These are phyloP conservation scores for Cheirogaleus medius DNA, from an alignment of 2,113 vertebrate genomes.

Conservation along the genomic window DNA sequence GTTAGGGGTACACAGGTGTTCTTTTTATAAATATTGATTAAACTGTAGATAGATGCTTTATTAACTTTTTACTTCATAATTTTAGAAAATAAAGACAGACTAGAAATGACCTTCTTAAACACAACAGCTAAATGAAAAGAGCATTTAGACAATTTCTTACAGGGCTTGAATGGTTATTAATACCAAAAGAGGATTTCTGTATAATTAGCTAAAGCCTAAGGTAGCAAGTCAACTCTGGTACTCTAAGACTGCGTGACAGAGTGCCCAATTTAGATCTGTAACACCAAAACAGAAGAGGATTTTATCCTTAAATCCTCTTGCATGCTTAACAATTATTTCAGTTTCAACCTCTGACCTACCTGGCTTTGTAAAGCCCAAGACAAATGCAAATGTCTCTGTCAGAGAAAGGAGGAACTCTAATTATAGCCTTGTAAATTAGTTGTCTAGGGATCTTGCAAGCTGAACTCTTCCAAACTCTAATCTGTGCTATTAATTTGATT, in stretches of 20 bases:
- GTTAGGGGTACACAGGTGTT: no score
- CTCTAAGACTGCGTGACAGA: not conserved
- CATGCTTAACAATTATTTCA: not conserved
- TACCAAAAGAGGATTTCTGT: not conserved
- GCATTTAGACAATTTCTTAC: not conserved
- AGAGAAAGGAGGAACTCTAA: not conserved
- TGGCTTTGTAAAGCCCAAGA: not conserved
- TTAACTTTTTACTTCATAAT: not conserved
- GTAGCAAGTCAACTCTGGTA: not conserved
- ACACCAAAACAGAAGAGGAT: not conserved
- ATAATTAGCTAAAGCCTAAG: not conserved
- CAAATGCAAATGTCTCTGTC: not conserved
- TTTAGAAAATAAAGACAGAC: constrained; percentile 31
- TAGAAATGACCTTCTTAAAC: not conserved
- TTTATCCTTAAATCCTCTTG: constrained; percentile 29
- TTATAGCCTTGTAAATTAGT: not conserved
- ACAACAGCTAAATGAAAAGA: not conserved
- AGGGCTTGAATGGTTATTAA: not conserved
- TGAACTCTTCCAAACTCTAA: not conserved
- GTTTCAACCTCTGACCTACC: not conserved
- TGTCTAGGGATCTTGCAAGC: not conserved
- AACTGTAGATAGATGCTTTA: not conserved
- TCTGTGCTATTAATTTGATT: not conserved
- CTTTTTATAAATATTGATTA: not conserved
- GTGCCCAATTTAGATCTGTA: not conserved